These are phyloP conservation scores for Corydoras maculifer DNA, from an alignment of 2,113 vertebrate genomes.

Conservation along the genomic window DNA sequence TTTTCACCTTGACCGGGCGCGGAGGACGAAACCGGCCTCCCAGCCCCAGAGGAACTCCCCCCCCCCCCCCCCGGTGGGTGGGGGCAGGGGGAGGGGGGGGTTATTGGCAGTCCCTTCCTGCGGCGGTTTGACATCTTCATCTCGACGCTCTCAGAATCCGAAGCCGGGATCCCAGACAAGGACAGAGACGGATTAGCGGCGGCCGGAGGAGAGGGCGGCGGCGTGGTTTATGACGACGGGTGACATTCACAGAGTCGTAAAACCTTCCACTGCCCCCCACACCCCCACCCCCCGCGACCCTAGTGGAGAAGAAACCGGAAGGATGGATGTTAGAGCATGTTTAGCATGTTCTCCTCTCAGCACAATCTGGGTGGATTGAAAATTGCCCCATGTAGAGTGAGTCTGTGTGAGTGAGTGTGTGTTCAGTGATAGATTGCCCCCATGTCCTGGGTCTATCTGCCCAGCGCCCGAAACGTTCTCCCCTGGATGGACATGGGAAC, in stretches of 20 bases:
- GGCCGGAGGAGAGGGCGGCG: background rate
- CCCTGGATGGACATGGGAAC: too few species aligned
- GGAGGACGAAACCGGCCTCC: slow-evolving; percentile 31
- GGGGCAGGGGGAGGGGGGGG: slow-evolving; percentile 12
- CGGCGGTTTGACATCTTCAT: slow-evolving; percentile 43
- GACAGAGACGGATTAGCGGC: slow-evolving; percentile 41
- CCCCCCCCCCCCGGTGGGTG: background rate
- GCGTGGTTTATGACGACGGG: slow-evolving; percentile 13
- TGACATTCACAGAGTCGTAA: slow-evolving; percentile 30
- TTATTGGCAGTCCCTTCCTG: slow-evolving; percentile 36
- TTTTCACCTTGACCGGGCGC: slow-evolving; percentile 38
- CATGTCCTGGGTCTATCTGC: too few species aligned
- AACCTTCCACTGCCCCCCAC: background rate
- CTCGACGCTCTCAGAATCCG: slow-evolving; percentile 43
- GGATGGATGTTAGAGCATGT: too few species aligned
- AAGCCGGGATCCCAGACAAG: slow-evolving; percentile 41
- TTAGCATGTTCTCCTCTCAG: too few species aligned
- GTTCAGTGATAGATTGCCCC: too few species aligned
- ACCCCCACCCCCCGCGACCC: too few species aligned
- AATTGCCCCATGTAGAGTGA: too few species aligned
- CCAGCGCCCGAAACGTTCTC: too few species aligned
- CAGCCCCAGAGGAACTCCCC: slow-evolving; percentile 29
- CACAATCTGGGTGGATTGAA: too few species aligned
- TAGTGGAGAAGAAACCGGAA: background rate
- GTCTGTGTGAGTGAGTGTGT: too few species aligned